Percentiles rank a stretch among this genome's conserved stretches.
Evolutionary conservation across 2,888 invertebrate genomes (phyloP).

Genomic region (Dorcus hopei): DNA sequence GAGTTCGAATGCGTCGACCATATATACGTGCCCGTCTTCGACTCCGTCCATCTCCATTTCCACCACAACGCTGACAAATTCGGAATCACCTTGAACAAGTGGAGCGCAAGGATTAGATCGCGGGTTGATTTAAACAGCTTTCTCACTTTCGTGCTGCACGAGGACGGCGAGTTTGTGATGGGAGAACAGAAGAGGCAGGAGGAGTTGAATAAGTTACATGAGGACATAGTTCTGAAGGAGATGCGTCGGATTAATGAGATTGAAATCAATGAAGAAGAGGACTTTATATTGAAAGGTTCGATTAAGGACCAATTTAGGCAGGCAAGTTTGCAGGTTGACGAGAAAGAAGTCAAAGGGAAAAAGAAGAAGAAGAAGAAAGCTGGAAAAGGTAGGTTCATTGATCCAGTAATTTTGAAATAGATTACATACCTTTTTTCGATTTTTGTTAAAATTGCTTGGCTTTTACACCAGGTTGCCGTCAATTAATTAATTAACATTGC

Average conservation of each 20-base stretch:
- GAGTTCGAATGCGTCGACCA: constrained; percentile 11
- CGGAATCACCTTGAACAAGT: constrained; percentile 10
- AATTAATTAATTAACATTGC: no score
- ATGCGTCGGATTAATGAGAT: neutral
- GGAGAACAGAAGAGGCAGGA: constrained; percentile 6
- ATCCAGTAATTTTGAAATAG: no score
- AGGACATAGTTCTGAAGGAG: constrained; percentile 4
- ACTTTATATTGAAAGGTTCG: constrained; percentile 13
- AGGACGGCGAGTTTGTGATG: constrained; percentile 1
- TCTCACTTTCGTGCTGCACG: constrained; percentile 6
- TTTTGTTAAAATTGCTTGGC: no score
- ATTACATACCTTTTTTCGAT: no score
- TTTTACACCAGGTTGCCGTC: no score
- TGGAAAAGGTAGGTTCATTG: neutral
- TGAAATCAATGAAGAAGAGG: neutral
- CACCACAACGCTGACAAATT: constrained; percentile 16
- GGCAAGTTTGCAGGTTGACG: neutral
- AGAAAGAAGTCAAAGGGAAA: neutral
- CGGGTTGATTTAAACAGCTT: constrained; percentile 11
- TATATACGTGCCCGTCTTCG: constrained; percentile 8
- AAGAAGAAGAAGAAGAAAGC: constrained; percentile 6
- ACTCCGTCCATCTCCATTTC: constrained; percentile 11
- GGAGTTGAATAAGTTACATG: constrained; percentile 2
- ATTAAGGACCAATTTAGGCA: constrained; percentile 3
- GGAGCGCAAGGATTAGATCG: constrained; percentile 9